These are phyloP conservation scores for Saguinus imperator DNA, from an alignment of 2,113 vertebrate genomes.

Conservation along the genomic window DNA sequence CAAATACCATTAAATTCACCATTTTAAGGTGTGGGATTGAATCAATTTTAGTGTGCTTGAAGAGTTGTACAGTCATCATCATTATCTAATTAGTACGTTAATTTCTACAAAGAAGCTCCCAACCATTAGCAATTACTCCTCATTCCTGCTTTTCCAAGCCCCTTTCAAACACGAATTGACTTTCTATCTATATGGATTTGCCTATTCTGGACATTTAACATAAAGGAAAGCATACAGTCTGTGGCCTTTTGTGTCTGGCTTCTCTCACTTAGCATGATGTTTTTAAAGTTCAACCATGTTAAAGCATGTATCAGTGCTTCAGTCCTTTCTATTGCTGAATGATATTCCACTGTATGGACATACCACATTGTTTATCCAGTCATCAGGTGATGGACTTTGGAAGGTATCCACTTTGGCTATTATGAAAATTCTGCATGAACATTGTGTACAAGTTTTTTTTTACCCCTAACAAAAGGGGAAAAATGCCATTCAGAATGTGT, in stretches of 20 bases:
- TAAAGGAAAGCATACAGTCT: not conserved
- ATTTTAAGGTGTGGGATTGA: not conserved
- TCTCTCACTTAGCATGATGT: not conserved
- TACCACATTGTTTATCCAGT: not conserved
- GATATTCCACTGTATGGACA: not conserved
- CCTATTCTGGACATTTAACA: not conserved
- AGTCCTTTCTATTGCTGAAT: not conserved
- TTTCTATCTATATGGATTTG: not conserved
- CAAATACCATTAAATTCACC: not conserved
- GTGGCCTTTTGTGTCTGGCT: not conserved
- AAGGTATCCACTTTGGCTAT: not conserved
- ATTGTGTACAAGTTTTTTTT: not conserved
- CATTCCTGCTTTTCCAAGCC: not conserved
- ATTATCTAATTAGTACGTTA: not conserved
- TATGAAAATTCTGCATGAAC: not conserved
- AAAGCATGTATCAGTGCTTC: not conserved
- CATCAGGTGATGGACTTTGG: not conserved
- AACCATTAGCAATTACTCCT: not conserved
- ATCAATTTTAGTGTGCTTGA: not conserved
- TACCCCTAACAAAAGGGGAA: too few species aligned
- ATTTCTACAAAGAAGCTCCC: not conserved
- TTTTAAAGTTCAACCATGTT: not conserved
- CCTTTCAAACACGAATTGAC: not conserved
- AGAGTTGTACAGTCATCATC: not conserved
- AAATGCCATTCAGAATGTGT: not conserved